phyloP scores from a whole-genome alignment of 2,888 invertebrate genomes.

The Limnephilus auricula region DNA sequence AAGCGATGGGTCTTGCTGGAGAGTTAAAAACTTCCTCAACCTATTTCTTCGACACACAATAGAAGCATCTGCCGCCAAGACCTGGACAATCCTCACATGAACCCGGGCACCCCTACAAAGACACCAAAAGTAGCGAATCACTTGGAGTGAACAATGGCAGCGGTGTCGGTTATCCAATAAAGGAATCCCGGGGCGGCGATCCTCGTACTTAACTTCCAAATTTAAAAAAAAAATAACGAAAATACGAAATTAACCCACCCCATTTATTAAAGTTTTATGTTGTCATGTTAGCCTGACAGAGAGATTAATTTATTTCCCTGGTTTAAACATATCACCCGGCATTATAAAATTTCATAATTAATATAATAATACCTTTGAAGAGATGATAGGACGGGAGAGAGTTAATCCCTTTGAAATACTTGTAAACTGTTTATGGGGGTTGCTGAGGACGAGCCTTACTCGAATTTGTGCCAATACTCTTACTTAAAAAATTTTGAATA shows the following conservation, averaged over 20 bases:
- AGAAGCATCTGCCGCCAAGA: too few species aligned
- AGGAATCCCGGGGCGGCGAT: too few species aligned
- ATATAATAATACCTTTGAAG: neutral
- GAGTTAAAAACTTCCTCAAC: too few species aligned
- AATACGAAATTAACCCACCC: neutral
- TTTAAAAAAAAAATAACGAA: neutral
- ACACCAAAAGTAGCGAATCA: too few species aligned
- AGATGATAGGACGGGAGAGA: neutral
- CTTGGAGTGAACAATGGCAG: too few species aligned
- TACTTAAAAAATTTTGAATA: too few species aligned
- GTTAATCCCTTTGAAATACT: constrained; percentile 2
- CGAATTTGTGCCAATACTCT: neutral
- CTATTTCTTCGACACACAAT: too few species aligned
- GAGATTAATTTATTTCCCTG: neutral
- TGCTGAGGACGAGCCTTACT: neutral
- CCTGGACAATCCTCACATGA: too few species aligned
- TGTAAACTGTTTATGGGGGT: neutral
- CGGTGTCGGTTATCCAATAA: too few species aligned
- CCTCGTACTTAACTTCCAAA: too few species aligned
- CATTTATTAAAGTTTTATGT: neutral
- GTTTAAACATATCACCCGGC: neutral
- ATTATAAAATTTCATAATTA: neutral
- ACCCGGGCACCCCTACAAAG: too few species aligned
- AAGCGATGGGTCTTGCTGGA: too few species aligned
- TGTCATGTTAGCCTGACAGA: neutral